Evolutionary conservation across 2,797 vertebrate genomes (phyloP).

Genomic region (Gadopsis bispinosus): DNA sequence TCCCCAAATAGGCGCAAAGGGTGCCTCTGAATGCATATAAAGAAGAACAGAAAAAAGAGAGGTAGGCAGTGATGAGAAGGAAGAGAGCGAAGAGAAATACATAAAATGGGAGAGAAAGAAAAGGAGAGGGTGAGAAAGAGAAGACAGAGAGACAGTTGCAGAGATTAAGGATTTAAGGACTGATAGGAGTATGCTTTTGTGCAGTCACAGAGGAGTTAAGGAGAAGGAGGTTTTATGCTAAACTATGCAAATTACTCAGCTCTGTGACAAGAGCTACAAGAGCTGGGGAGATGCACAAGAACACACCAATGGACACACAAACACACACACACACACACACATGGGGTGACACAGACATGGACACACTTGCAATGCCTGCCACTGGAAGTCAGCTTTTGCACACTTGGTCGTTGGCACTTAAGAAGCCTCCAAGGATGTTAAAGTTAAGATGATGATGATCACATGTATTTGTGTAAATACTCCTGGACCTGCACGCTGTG

Average conservation of each 20-base stretch:
- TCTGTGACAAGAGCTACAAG: constrained; percentile 83
- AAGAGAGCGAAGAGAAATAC: constrained; percentile 46
- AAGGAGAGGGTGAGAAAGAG: constrained; percentile 36
- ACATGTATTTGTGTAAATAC: constrained; percentile 3
- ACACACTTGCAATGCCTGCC: constrained; percentile 6
- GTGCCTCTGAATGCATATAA: constrained; percentile 68
- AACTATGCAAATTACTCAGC: constrained; percentile 84
- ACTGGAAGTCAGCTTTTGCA: constrained; percentile 24
- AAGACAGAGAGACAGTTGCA: constrained; percentile 72
- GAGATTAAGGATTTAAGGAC: constrained; percentile 84
- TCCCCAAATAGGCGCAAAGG: constrained; percentile 68
- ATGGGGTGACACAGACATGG: background rate
- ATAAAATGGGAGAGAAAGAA: constrained; percentile 43
- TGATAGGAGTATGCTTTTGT: constrained; percentile 84
- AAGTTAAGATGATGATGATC: background rate
- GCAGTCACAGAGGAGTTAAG: constrained; percentile 80
- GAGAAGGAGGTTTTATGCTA: constrained; percentile 84
- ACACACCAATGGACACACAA: constrained; percentile 44
- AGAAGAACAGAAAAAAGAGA: constrained; percentile 40
- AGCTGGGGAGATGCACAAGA: constrained; percentile 74
- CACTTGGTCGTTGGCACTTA: constrained; percentile 1
- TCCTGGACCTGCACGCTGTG: background rate
- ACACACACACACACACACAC: constrained; percentile 19
- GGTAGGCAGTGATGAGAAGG: constrained; percentile 52
- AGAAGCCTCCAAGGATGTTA: background rate